Evolutionary conservation across 2,797 vertebrate genomes (phyloP), one percentile per base, ranked within the genome.

Genomic region (Rhinichthys osculus): DNA sequence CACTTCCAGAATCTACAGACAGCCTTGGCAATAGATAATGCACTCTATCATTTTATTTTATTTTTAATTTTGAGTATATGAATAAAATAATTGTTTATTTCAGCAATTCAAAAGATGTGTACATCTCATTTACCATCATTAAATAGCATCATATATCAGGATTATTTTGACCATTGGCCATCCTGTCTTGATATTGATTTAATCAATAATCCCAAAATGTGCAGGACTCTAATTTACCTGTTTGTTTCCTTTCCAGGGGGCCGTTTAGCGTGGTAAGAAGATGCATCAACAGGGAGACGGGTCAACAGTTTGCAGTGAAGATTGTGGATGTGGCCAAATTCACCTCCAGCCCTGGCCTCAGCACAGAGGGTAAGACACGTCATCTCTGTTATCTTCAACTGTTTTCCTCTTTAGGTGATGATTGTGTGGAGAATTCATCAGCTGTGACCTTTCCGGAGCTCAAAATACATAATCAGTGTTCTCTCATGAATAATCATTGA

Each of bases 241-340:
- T 72, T 35, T 82, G n/a, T 66, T 92, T 92, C 23, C 88, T 57
- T 54, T 92, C 4, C 91, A 99, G 98, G 96, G 98, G 98, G 86
- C 98, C 98, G 7, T 99, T 99, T 96, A 99, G 98, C 35, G 98
- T 99, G 92, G 98, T 99, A 86, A 95, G 98, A 82, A 93, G 98
- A 98, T 99, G 98, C 92, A 99, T 99, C 96, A 99, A 99, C 97
- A 95, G 98, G 92, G 98, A 99, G 89, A 99, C 97, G 2, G 98
- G 97, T 84, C 98, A 99, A 91, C 98, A 99, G 93, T 99, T 99
- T 90, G 98, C 98, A 90, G 98, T 99, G 90, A 99, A 99, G 94
- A 99, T 99, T 87, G 98, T 99, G 92, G 98, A 99, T 91, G 98
- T 99, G 94, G 98, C 98, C 94, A 97, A 99, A 95, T 99, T 99